Percentiles rank a stretch among this genome's conserved stretches.
Conservation (phyloP, 2,113 vertebrate species). For the Cryptoleucopteryx plumbea region DNA sequence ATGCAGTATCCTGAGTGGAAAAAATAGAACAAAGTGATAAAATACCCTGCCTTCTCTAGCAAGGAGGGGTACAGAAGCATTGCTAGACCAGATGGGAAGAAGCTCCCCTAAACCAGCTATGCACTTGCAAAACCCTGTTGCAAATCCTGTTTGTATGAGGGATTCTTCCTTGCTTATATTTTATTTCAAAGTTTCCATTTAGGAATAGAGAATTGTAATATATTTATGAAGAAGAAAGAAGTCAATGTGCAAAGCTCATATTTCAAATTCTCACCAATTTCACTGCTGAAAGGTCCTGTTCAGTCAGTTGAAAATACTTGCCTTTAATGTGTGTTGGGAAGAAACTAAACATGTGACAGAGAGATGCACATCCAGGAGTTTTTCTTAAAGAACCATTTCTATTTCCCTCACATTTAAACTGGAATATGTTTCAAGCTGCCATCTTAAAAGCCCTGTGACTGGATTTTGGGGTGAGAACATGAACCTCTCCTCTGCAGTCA, state of each 20-base stretch:
- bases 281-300: not conserved
- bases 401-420: not conserved
- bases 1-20: not conserved
- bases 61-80: not conserved
- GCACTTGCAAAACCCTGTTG: not conserved
- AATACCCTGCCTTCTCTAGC: not conserved
- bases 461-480: not conserved
- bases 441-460: not conserved
- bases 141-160: not conserved
- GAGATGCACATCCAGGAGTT: not conserved
- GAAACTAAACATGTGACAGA: not conserved
- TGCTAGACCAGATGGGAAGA: slow-evolving; percentile 1
- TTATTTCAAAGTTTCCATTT: not conserved
- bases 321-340: not conserved
- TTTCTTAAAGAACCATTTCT: not conserved
- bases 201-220: not conserved
- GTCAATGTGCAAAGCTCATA: not conserved
- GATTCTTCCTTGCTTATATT: not conserved
- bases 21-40: not conserved
- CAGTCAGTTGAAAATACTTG: not conserved
- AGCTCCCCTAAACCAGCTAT: not conserved
- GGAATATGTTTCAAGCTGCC: not conserved
- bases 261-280: not conserved
- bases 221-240: not conserved
- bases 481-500: not conserved